Percentiles rank a stretch among this genome's conserved stretches.
phyloP scores from a whole-genome alignment of 1,140 invertebrate species.

The Uloborus diversus region DNA sequence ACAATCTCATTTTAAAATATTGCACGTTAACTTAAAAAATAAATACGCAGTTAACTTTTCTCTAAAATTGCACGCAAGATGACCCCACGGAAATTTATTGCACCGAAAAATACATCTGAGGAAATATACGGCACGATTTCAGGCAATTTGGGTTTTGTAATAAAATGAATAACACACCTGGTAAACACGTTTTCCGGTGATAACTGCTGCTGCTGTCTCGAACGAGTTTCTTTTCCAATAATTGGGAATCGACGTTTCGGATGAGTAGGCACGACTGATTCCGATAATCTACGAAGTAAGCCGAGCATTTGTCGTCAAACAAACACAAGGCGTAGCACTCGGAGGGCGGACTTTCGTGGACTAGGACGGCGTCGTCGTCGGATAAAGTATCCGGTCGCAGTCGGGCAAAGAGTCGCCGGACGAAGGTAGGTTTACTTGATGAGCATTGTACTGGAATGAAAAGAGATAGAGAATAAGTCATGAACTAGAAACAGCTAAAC shows the following conservation, averaged over 20 bases:
- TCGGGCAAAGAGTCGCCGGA: constrained; percentile 1
- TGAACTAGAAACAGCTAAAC: too few species aligned
- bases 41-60: too few species aligned
- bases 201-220: constrained; percentile 15
- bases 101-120: too few species aligned
- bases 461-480: too few species aligned
- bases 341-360: constrained; percentile 37
- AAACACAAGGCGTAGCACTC: constrained; percentile 28
- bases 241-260: neutral
- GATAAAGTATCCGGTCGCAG: constrained; percentile 14
- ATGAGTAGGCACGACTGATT: constrained; percentile 34
- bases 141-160: too few species aligned
- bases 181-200: constrained; percentile 45
- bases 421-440: constrained; percentile 3
- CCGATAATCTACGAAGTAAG: constrained; percentile 41
- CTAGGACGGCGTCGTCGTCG: neutral
- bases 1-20: too few species aligned
- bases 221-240: neutral
- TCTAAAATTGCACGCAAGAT: too few species aligned
- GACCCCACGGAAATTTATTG: too few species aligned
- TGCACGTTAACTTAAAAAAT: too few species aligned
- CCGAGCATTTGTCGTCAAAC: constrained; percentile 13
- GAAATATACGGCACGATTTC: too few species aligned
- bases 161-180: constrained; percentile 22
- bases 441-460: constrained; percentile 19